These are phyloP conservation scores for Eugnorisma glareosa DNA, from an alignment of 2,888 invertebrate genomes.

Conservation along the genomic window DNA sequence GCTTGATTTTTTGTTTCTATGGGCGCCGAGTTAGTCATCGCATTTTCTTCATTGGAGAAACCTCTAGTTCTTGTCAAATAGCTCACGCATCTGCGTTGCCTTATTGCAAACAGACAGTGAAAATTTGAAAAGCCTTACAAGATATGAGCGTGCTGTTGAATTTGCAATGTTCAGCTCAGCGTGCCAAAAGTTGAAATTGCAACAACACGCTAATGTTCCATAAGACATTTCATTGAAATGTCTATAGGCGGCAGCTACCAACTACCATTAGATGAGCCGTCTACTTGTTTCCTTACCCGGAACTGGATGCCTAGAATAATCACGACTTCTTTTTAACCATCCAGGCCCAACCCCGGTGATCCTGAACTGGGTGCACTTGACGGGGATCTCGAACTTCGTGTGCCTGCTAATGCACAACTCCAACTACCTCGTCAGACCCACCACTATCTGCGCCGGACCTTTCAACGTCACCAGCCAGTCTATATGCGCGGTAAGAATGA, in stretches of 20 bases:
- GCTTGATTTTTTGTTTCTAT: too few species aligned
- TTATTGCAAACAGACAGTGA: neutral
- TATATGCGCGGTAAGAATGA: slow-evolving; percentile 73
- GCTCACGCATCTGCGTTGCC: neutral
- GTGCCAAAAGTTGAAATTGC: neutral
- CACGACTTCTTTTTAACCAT: neutral
- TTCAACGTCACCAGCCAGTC: slow-evolving; percentile 81
- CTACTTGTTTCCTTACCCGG: neutral
- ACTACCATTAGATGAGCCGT: neutral
- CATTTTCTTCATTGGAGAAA: neutral
- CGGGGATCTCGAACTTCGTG: slow-evolving; percentile 72
- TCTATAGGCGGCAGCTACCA: neutral
- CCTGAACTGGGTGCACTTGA: slow-evolving; percentile 81
- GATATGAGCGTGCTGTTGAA: neutral
- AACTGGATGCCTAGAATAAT: neutral
- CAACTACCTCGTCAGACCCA: slow-evolving; percentile 66
- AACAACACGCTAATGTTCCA: neutral
- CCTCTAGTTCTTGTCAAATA: neutral
- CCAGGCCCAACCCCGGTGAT: slow-evolving; percentile 73
- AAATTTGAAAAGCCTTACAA: neutral
- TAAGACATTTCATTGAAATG: neutral
- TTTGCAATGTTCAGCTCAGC: neutral
- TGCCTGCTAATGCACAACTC: slow-evolving; percentile 66
- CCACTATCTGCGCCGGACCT: slow-evolving; percentile 78
- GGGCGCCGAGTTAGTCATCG: too few species aligned